Evolutionary conservation across 1,140 invertebrate genomes (phyloP).

Genomic region (Conopomorpha cramerella): DNA sequence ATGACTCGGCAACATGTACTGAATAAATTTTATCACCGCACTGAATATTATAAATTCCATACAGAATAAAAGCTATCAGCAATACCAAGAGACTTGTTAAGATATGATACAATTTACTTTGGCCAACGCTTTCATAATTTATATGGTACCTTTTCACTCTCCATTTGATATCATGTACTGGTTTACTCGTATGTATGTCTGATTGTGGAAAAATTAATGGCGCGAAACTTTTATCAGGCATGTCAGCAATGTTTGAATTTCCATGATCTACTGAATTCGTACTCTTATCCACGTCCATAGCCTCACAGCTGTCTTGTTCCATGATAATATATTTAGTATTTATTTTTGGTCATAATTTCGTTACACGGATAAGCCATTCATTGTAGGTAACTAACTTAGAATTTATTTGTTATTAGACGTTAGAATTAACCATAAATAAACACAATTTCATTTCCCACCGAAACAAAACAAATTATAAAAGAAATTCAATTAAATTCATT

Average conservation of each 20-base stretch:
- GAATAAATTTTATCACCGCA: slow-evolving; percentile 11
- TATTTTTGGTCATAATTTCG: too few relatives aligned
- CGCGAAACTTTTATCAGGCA: not conserved
- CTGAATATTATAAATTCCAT: not conserved
- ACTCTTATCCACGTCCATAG: slow-evolving; percentile 48
- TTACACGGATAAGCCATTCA: slow-evolving; percentile 11
- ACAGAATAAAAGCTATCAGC: not conserved
- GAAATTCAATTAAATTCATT: too few relatives aligned
- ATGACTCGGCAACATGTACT: slow-evolving; percentile 17
- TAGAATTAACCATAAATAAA: too few relatives aligned
- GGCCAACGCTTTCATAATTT: not conserved
- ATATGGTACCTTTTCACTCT: not conserved
- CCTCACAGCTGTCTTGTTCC: slow-evolving; percentile 23
- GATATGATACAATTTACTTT: too few relatives aligned
- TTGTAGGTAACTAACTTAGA: too few relatives aligned
- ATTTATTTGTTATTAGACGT: too few relatives aligned
- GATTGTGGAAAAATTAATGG: not conserved
- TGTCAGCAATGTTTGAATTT: slow-evolving; percentile 5
- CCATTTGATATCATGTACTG: not conserved
- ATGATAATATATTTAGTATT: slow-evolving; percentile 12
- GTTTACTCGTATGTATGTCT: not conserved
- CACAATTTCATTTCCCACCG: not conserved
- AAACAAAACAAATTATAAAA: too few relatives aligned
- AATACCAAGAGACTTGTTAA: too few relatives aligned
- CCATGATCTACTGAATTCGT: slow-evolving; percentile 24